Conservation (phyloP, 2,113 vertebrate genomes). For the Tachuris rubrigastra region DNA sequence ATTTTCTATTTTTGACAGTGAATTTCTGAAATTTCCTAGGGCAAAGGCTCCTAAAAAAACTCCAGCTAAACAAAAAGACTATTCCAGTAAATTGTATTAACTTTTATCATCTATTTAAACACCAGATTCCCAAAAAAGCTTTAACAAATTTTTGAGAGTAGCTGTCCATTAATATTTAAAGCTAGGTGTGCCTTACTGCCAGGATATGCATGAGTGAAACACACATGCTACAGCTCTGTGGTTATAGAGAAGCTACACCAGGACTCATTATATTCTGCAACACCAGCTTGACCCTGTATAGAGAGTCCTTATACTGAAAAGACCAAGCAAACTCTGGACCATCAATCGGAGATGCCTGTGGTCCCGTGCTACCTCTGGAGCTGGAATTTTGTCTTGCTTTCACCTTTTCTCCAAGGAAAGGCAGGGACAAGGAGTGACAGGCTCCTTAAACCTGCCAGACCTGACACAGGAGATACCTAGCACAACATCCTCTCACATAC, state of each 20-base stretch:
- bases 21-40: not conserved
- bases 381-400: not conserved
- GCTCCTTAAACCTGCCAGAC: not conserved
- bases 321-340: not conserved
- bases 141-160: not conserved
- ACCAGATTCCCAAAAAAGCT: not conserved
- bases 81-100: not conserved
- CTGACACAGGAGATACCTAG: not conserved
- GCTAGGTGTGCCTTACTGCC: not conserved
- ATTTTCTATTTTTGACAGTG: not conserved
- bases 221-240: not conserved
- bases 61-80: not conserved
- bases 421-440: not conserved
- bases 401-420: not conserved
- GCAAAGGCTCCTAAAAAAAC: not conserved
- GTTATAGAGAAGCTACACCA: not conserved
- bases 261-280: not conserved
- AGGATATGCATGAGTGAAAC: fast-evolving
- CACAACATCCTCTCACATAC: not conserved
- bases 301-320: not conserved
- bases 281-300: not conserved
- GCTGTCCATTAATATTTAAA: not conserved
- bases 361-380: fast-evolving
- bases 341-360: not conserved
- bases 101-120: not conserved